Evolutionary conservation across 2,888 invertebrate genomes (phyloP).

Genomic region (Lepidonotus clava): DNA sequence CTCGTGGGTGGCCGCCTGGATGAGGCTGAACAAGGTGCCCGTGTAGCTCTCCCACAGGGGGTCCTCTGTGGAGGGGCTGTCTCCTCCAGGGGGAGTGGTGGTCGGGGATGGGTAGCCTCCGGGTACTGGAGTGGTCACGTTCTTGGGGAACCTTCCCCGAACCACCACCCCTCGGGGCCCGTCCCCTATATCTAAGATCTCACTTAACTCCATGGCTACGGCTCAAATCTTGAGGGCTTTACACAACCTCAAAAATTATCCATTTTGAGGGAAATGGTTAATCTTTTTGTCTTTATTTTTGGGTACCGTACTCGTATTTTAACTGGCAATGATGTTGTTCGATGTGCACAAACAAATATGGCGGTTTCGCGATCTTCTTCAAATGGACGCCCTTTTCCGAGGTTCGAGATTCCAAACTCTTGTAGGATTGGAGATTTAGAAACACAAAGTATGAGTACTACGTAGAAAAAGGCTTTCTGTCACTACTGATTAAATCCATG

Average conservation of each 20-base stretch:
- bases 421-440: no score
- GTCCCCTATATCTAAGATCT: not conserved
- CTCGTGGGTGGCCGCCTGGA: not conserved
- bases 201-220: conserved; percentile 8
- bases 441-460: no score
- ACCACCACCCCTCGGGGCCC: not conserved
- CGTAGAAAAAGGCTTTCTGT: no score
- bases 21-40: not conserved
- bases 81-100: not conserved
- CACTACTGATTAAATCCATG: no score
- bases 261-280: no score
- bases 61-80: not conserved
- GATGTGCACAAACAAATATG: no score
- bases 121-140: not conserved
- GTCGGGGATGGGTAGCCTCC: not conserved
- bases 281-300: no score
- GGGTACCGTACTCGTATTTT: no score
- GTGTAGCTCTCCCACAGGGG: not conserved
- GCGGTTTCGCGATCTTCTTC: no score
- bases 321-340: no score
- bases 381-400: no score
- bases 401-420: no score
- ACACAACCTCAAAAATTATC: not conserved
- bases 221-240: not conserved
- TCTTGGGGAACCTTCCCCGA: not conserved